phyloP scores from a whole-genome alignment of 30 jellyfish, hydroid and myxozoan genomes.

The Turritopsis rubra region DNA sequence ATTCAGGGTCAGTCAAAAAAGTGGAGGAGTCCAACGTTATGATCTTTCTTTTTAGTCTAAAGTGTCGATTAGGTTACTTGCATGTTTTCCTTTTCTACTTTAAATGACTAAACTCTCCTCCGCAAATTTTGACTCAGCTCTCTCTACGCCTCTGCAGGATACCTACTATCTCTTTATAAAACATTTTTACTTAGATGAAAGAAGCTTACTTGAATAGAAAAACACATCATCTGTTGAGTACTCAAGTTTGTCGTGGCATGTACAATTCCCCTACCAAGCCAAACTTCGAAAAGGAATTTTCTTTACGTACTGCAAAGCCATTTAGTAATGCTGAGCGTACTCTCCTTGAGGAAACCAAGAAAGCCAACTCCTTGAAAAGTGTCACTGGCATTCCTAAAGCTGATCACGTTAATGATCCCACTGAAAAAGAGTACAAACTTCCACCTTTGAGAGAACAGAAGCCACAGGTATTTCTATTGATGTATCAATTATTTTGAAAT shows the following conservation, averaged over 20 bases:
- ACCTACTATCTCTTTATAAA: neutral
- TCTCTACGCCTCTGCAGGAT: too few relatives aligned
- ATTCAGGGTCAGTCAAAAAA: too few relatives aligned
- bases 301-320: constrained; percentile 53
- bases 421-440: neutral
- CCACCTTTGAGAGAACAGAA: constrained; percentile 7
- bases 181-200: neutral
- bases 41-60: too few relatives aligned
- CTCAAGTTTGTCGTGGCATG: constrained; percentile 59
- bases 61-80: too few relatives aligned
- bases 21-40: too few relatives aligned
- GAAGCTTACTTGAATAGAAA: constrained; percentile 36
- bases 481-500: neutral
- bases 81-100: too few relatives aligned
- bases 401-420: neutral
- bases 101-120: too few relatives aligned
- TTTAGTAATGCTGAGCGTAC: constrained; percentile 56
- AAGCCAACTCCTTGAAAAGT: constrained; percentile 26
- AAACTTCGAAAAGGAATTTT: constrained; percentile 42
- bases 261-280: constrained; percentile 49
- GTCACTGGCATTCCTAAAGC: constrained; percentile 47
- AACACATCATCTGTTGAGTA: constrained; percentile 69
- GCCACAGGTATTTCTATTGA: constrained; percentile 19
- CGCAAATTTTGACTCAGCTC: too few relatives aligned
- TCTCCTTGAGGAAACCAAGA: constrained; percentile 30